Conservation (phyloP, 2,888 invertebrate species). For the Byasa hedistus region DNA sequence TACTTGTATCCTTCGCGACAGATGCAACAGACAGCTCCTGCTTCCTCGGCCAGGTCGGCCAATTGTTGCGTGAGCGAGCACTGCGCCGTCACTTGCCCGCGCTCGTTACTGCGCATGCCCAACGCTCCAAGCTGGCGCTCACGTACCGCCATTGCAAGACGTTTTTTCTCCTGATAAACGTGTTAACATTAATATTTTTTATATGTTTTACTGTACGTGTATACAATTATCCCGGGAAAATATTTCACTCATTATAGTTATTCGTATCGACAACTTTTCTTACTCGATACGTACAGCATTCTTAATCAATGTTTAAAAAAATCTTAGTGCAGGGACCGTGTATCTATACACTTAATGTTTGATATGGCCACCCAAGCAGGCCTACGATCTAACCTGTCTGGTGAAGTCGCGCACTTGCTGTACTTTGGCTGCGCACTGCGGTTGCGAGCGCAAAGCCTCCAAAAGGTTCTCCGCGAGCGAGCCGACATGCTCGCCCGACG, state of each 20-base stretch:
- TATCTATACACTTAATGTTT: too few species aligned
- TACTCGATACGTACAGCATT: too few species aligned
- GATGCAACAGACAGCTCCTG: constrained; percentile 97
- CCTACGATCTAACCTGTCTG: constrained; percentile 68
- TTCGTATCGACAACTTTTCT: too few species aligned
- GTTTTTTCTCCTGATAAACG: constrained; percentile 90
- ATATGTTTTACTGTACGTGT: too few species aligned
- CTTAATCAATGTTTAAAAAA: too few species aligned
- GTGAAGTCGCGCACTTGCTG: constrained; percentile 97
- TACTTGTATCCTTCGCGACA: constrained; percentile 99
- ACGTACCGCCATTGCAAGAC: constrained; percentile 98
- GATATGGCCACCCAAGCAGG: too few species aligned
- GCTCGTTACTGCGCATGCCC: constrained; percentile 97
- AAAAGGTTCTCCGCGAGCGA: constrained; percentile 97
- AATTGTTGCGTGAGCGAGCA: constrained; percentile 94
- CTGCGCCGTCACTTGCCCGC: constrained; percentile 96
- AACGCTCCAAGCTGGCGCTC: constrained; percentile 97
- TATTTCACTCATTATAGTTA: too few species aligned
- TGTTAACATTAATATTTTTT: background rate
- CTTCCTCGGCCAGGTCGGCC: constrained; percentile 97
- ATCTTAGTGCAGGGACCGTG: too few species aligned
- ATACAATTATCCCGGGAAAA: background rate
- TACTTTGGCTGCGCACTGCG: constrained; percentile 89
- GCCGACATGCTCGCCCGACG: constrained; percentile 97
- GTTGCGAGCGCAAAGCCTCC: constrained; percentile 89